A percentile compares a stretch with the other conserved stretches of the same genome.
Conservation (phyloP, 2,888 invertebrate species). For the Halictus quadricinctus region DNA sequence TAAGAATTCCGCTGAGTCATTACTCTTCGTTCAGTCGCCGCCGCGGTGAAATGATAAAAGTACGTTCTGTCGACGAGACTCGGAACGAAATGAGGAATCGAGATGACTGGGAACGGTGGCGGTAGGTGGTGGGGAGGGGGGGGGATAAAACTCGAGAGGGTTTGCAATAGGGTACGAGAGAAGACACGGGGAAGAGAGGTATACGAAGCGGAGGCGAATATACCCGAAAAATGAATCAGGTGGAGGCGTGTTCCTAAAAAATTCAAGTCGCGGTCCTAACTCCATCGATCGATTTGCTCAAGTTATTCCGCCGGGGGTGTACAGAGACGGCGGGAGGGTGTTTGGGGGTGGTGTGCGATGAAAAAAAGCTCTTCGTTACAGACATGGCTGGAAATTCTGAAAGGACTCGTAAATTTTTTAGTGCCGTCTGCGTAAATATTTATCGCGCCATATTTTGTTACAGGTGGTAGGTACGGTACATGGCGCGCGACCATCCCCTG, state of each 20-base stretch:
- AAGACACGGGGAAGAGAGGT: conserved; percentile 22
- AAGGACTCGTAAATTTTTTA: conserved; percentile 46
- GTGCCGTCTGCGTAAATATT: conserved; percentile 39
- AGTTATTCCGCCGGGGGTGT: conserved; percentile 37
- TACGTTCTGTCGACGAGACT: conserved; percentile 39
- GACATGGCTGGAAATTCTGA: conserved; percentile 27
- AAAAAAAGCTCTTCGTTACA: conserved; percentile 31
- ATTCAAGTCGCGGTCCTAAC: conserved; percentile 54
- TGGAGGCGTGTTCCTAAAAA: conserved; percentile 38
- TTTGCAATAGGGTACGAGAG: conserved; percentile 14
- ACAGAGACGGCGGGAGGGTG: not conserved
- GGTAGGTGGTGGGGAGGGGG: conserved; percentile 12
- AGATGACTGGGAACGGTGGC: not conserved
- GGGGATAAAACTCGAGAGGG: conserved; percentile 49
- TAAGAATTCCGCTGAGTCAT: conserved; percentile 53
- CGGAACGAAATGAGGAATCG: conserved; percentile 42
- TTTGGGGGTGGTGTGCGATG: not conserved
- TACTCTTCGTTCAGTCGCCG: conserved; percentile 50
- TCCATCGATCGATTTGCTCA: conserved; percentile 56
- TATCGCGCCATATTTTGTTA: conserved; percentile 42
- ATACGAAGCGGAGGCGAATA: conserved; percentile 58
- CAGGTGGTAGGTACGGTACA: conserved; percentile 22
- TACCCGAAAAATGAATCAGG: conserved; percentile 69
- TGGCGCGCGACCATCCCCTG: not conserved
- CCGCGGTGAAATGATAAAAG: conserved; percentile 50